Base-by-base conservation (phyloP, 2,797 vertebrate genomes). In the Harpagifer antarcticus region DNA sequence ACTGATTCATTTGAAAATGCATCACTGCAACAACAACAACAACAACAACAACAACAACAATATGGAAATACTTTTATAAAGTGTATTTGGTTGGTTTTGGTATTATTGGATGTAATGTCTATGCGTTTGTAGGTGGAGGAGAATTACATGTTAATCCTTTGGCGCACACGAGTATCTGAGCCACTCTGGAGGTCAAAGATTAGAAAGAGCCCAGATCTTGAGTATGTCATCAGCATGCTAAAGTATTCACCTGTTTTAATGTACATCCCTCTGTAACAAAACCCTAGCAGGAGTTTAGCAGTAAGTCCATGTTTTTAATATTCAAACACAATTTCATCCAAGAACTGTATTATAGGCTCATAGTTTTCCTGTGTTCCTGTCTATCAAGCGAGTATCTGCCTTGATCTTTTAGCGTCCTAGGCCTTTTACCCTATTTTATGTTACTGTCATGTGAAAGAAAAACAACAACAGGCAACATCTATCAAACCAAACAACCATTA, bases 111-210 rank as follows among this genome's bases (percentile, higher is more conserved):
- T 33, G n/a, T 57, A 14, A 20, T 12, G 37, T 64, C 7, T 19
- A 14, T 53, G 13, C 14, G 31, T 17, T 27, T 2, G 14, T 20
- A 9, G 1, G 20, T 47, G 10, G 10, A 69, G 17, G 53, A 48
- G 17, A 27, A 43, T 65, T 37, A 58, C 15, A 27, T 13, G 1
- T 17, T 85, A 72, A 81, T 85, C 72, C 50, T 19, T 13, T 10
- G 31, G n/a, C 60, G 48, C 16, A 69, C n/a, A 9, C 3, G 2
- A 57, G 50, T 60, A 74, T 78, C 66, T 75, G 40, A 31, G 74
- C 64, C 14, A 20, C 68, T 56, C 53, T 66, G 31, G 33, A 16
- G 27, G 53, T 65, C 27, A 54, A 16, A 77, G 76, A 81, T 78
- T 67, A 83, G 52, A 45, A 11, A 54, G 4, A 33, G 20, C 13